Evolutionary conservation across 2,888 invertebrate genomes (phyloP), one percentile per base, ranked within the genome.

Genomic region (Tetragonisca angustula): DNA sequence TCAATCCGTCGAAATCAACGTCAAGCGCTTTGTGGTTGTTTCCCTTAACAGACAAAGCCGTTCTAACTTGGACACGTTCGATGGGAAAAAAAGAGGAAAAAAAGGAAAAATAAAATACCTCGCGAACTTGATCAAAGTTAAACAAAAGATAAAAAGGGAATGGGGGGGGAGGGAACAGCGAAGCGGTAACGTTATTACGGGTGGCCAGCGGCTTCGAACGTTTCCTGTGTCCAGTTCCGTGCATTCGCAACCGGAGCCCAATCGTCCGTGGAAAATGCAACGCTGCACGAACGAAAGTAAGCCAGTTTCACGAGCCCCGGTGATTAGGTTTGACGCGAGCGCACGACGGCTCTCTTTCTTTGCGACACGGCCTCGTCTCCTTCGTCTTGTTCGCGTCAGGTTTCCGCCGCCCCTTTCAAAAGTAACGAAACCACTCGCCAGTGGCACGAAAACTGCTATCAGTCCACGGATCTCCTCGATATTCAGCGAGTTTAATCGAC

Each of bases 261-360:
- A 89, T 89, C 87, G 85, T 76, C 83, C 70, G 82, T 79, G 80
- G 81, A 87, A 88, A 88, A 89, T 88, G 80, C 79, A 81, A 81
- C 81, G 61, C 79, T 77, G 67, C 61, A 59, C 75, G 73, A 49
- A 64, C 72, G 36, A 36, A 36, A 43, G 43, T 43, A 73, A 79
- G 74, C 13, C 76, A 80, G 79, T 74, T 83, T 87, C 87, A 87
- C 88, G 88, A 88, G 81, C 78, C 64, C 72, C 76, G 59, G 72
- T 89, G 89, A 87, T 89, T 88, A 86, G 86, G 84, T 89, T 89
- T 87, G 86, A 87, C 89, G 75, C 80, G 65, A 80, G 76, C 59
- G 67, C 59, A 32, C 43, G 43, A 21, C 43, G 43, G 17, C n/a
- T 19, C 2, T 19, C 19, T 21, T 32, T 32, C 62, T 27, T 62